Evolutionary conservation across 1,140 invertebrate genomes (phyloP).

Genomic region (Bombus cullumanus): DNA sequence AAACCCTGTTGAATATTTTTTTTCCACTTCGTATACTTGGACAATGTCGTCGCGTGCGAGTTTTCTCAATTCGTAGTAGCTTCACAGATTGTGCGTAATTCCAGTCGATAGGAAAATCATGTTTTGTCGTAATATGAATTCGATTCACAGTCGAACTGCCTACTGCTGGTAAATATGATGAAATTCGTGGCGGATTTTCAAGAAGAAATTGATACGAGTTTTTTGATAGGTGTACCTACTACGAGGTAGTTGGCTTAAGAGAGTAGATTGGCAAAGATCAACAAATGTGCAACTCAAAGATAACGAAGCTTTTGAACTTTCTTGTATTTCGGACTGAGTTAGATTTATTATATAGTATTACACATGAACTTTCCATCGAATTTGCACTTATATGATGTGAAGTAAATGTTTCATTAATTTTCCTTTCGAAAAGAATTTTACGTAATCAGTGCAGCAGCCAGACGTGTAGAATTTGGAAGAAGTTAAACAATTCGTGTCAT

Average conservation of each 20-base stretch:
- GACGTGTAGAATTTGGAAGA: slow-evolving; percentile 6
- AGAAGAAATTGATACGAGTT: background rate
- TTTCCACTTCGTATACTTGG: background rate
- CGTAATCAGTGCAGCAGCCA: background rate
- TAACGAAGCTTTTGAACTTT: background rate
- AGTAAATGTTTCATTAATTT: background rate
- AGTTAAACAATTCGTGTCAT: background rate
- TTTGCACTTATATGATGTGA: background rate
- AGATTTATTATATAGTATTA: background rate
- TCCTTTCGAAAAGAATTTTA: background rate
- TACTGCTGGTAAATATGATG: slow-evolving; percentile 10
- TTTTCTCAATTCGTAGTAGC: background rate
- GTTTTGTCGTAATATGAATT: slow-evolving; percentile 13
- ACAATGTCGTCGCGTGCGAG: background rate
- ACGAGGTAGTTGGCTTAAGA: background rate
- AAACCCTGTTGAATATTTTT: background rate
- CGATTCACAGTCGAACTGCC: slow-evolving; percentile 31
- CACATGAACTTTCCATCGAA: no score
- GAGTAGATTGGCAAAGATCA: background rate
- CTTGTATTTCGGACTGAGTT: background rate
- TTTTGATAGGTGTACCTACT: no score
- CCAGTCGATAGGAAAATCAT: slow-evolving; percentile 28
- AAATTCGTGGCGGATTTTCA: slow-evolving; percentile 10
- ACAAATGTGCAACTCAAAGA: background rate
- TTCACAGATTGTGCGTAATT: background rate